phyloP scores from a whole-genome alignment of 2,888 invertebrate species.

The Icerya purchasi region DNA sequence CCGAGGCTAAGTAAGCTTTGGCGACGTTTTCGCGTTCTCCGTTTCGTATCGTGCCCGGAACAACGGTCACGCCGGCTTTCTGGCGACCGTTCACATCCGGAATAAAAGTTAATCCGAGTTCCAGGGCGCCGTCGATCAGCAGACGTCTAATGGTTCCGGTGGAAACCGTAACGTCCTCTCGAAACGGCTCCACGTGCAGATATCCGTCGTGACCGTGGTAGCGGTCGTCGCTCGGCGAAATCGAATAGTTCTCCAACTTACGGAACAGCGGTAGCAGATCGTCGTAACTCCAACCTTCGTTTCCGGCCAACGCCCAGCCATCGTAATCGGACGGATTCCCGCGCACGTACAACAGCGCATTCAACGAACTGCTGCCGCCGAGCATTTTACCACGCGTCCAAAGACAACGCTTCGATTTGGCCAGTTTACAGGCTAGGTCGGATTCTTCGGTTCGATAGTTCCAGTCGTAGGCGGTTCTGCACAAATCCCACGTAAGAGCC shows the following conservation, averaged over 20 bases:
- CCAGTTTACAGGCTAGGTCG: constrained; percentile 20
- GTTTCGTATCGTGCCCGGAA: too few species aligned
- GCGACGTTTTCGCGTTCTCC: too few species aligned
- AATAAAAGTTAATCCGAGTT: too few species aligned
- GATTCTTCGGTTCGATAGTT: constrained; percentile 28
- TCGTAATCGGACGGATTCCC: constrained; percentile 12
- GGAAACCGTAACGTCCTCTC: too few species aligned
- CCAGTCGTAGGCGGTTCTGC: constrained; percentile 23
- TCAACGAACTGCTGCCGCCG: constrained; percentile 14
- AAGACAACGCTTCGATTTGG: background rate
- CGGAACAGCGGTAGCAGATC: constrained; percentile 13
- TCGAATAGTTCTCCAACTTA: constrained; percentile 14
- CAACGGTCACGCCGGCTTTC: too few species aligned
- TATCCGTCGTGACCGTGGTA: too few species aligned
- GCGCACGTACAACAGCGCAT: constrained; percentile 12
- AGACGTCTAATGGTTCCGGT: too few species aligned
- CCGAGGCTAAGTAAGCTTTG: too few species aligned
- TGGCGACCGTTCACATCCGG: too few species aligned
- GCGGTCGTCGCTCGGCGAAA: too few species aligned
- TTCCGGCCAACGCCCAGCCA: constrained; percentile 10
- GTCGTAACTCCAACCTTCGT: constrained; percentile 11
- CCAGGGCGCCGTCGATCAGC: too few species aligned
- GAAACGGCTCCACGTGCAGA: too few species aligned
- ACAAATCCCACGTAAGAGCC: constrained; percentile 24
- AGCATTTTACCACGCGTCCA: constrained; percentile 10